Percentiles rank a stretch among this genome's conserved stretches.
These are phyloP conservation scores for Incurvaria masculella DNA, from an alignment of 2,888 invertebrate genomes.

Conservation along the genomic window DNA sequence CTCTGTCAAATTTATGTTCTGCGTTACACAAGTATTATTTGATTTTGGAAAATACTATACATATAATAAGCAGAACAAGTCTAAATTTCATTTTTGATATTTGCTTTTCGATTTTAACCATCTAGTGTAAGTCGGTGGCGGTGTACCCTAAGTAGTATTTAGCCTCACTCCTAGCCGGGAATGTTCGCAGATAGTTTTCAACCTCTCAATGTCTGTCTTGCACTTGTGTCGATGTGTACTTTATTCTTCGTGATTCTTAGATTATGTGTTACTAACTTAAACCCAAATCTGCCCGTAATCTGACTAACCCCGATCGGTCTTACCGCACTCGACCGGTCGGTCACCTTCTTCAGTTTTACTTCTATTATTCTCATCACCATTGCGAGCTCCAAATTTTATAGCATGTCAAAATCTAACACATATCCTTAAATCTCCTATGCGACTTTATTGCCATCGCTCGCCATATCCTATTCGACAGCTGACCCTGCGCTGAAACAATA, in stretches of 20 bases:
- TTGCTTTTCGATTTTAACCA: constrained; percentile 36
- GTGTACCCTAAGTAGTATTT: constrained; percentile 45
- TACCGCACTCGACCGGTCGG: constrained; percentile 25
- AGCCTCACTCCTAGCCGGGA: constrained; percentile 45
- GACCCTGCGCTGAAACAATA: too few species aligned
- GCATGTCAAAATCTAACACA: constrained; percentile 51
- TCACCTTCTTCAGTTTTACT: constrained; percentile 43
- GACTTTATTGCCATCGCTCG: too few species aligned
- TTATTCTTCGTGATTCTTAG: constrained; percentile 48
- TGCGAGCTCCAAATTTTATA: constrained; percentile 53
- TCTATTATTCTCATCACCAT: constrained; percentile 41
- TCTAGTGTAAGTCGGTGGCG: constrained; percentile 44
- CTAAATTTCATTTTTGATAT: constrained; percentile 59
- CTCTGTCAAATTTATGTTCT: too few species aligned
- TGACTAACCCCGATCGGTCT: not conserved
- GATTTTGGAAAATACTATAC: too few species aligned
- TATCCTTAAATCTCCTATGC: too few species aligned
- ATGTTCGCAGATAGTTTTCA: constrained; percentile 47
- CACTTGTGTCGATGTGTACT: constrained; percentile 39
- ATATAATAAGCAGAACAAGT: constrained; percentile 56
- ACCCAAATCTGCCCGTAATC: not conserved
- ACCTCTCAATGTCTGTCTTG: constrained; percentile 39
- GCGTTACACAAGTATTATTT: too few species aligned
- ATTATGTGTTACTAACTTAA: constrained; percentile 44
- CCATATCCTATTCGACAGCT: not conserved